Evolutionary conservation across 2,888 invertebrate species (phyloP).

Genomic region (Aricia artaxerxes): DNA sequence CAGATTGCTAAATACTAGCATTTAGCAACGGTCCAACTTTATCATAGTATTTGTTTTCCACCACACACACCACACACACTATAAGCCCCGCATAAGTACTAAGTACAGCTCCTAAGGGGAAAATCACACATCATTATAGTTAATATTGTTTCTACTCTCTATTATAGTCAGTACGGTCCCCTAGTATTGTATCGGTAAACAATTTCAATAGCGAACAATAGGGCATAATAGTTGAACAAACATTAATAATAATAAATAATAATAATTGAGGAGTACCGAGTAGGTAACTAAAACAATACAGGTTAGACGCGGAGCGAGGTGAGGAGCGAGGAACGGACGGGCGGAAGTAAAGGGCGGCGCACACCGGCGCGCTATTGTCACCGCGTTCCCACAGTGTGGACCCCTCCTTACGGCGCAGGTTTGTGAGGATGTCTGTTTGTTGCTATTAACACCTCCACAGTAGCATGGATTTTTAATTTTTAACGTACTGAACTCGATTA

Average conservation of each 20-base stretch:
- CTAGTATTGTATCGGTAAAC: constrained; percentile 5
- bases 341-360: constrained; percentile 7
- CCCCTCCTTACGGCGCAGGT: neutral
- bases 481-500: neutral
- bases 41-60: neutral
- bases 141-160: neutral
- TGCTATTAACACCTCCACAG: neutral
- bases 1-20: neutral
- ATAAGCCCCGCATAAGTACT: neutral
- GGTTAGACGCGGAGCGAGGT: neutral
- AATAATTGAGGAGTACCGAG: neutral
- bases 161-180: neutral
- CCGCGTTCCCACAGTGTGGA: neutral
- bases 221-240: neutral
- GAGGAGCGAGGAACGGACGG: neutral
- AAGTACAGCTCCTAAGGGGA: neutral
- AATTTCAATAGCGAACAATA: constrained; percentile 1
- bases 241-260: constrained; percentile 23
- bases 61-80: neutral
- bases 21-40: neutral
- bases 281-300: neutral
- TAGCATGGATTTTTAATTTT: neutral
- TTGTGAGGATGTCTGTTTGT: neutral
- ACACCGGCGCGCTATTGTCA: neutral
- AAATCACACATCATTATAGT: neutral